phyloP scores from a whole-genome alignment of 1,140 invertebrate genomes.

The Aphis gossypii region DNA sequence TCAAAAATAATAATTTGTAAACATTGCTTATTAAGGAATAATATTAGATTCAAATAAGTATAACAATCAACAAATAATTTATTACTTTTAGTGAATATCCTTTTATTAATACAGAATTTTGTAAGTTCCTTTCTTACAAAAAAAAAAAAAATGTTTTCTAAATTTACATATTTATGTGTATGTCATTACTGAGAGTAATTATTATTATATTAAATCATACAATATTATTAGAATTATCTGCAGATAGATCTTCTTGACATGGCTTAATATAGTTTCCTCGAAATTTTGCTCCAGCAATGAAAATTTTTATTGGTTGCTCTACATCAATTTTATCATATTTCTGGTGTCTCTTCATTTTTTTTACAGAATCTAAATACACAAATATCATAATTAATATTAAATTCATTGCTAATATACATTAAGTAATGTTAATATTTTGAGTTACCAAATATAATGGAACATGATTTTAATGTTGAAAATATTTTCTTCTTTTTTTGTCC shows the following conservation, averaged over 20 bases:
- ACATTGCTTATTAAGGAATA: background rate
- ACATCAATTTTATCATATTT: background rate
- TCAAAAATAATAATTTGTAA: background rate
- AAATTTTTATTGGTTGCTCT: background rate
- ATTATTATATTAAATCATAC: background rate
- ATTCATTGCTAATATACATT: background rate
- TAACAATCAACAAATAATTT: background rate
- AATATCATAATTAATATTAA: background rate
- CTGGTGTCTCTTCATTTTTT: background rate
- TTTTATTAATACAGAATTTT: background rate
- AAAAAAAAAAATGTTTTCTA: background rate
- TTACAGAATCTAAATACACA: background rate
- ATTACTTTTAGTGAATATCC: background rate
- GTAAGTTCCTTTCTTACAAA: background rate
- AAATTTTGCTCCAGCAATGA: background rate
- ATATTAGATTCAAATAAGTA: background rate
- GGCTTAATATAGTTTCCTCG: background rate
- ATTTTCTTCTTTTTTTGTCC: background rate
- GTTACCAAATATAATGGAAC: background rate
- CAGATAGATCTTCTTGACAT: background rate
- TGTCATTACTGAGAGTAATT: background rate
- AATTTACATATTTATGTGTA: background rate
- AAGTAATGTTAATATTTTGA: background rate
- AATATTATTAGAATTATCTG: background rate
- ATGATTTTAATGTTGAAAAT: background rate